These are phyloP conservation scores for Scaptomyza flava DNA, from an alignment of 2,888 invertebrate genomes.

Conservation along the genomic window DNA sequence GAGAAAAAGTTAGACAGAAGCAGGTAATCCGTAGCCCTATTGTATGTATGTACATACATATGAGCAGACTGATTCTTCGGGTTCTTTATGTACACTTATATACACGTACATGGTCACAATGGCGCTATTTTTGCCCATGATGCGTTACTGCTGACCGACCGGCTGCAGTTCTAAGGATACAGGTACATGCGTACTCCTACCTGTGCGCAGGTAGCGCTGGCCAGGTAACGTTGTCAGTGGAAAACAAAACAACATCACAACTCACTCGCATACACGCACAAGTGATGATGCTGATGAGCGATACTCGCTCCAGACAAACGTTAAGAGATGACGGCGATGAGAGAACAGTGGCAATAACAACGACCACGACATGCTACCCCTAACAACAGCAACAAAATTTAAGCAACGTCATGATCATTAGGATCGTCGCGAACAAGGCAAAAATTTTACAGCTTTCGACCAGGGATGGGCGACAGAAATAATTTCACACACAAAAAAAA, in stretches of 20 bases:
- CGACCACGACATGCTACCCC: conserved; percentile 46
- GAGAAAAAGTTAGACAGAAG: conserved; percentile 8
- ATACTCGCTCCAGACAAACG: conserved; percentile 74
- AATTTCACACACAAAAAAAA: too few species aligned
- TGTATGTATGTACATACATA: conserved; percentile 17
- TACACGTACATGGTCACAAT: conserved; percentile 36
- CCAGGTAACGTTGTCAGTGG: too few species aligned
- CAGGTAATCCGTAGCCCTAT: too few species aligned
- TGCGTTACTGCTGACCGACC: conserved; percentile 58
- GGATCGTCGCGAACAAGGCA: too few species aligned
- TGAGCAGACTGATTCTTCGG: conserved; percentile 20
- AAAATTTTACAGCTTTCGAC: too few species aligned
- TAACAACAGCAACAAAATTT: conserved; percentile 48
- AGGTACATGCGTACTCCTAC: conserved; percentile 69
- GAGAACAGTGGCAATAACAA: conserved; percentile 40
- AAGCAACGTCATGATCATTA: conserved; percentile 58
- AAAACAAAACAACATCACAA: conserved; percentile 28
- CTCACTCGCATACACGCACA: conserved; percentile 33
- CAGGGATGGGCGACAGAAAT: conserved; percentile 32
- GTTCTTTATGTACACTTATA: conserved; percentile 8
- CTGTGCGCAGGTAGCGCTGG: conserved; percentile 69
- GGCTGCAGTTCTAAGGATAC: conserved; percentile 57
- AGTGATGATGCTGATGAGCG: conserved; percentile 61
- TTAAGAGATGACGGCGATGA: conserved; percentile 50
- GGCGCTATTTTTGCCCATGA: conserved; percentile 49